Conservation (phyloP, 2,888 invertebrate species). For the Aproaerema taeniolella region DNA sequence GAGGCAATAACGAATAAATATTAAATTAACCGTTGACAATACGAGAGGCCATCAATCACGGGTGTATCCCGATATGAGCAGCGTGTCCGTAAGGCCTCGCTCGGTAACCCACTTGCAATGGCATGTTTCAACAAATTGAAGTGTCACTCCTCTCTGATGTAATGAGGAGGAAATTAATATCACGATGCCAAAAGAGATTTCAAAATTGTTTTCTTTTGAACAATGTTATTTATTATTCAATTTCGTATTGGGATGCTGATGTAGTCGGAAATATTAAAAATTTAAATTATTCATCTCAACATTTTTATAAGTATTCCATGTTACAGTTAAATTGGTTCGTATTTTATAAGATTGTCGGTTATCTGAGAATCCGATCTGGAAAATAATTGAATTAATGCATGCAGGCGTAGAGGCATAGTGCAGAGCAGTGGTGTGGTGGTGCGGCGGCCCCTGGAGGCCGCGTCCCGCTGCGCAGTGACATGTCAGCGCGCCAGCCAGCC, state of each 20-base stretch:
- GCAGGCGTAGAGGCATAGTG: not conserved
- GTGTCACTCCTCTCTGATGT: conserved; percentile 50
- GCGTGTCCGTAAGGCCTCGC: conserved; percentile 19
- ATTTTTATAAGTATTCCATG: no score
- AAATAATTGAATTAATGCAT: conserved; percentile 1
- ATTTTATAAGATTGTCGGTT: not conserved
- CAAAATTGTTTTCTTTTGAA: conserved; percentile 16
- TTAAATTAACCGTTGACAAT: conserved; percentile 53
- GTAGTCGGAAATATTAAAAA: no score
- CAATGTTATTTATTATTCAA: conserved; percentile 10
- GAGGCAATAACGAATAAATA: conserved; percentile 34
- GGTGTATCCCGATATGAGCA: conserved; percentile 42
- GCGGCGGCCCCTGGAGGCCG: no score
- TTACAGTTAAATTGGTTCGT: no score
- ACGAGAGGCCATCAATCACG: conserved; percentile 48
- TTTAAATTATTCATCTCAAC: no score
- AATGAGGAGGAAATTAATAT: conserved; percentile 41
- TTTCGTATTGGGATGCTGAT: no score
- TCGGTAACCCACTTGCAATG: conserved; percentile 45
- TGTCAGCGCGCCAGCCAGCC: conserved; percentile 45
- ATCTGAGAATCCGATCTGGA: not conserved
- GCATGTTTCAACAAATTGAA: conserved; percentile 48
- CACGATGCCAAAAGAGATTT: conserved; percentile 29
- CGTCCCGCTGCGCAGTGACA: conserved; percentile 63
- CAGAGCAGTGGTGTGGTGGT: conserved; percentile 10